Conservation (phyloP, 2,888 invertebrate species). For the Apomyelois bistriatella region DNA sequence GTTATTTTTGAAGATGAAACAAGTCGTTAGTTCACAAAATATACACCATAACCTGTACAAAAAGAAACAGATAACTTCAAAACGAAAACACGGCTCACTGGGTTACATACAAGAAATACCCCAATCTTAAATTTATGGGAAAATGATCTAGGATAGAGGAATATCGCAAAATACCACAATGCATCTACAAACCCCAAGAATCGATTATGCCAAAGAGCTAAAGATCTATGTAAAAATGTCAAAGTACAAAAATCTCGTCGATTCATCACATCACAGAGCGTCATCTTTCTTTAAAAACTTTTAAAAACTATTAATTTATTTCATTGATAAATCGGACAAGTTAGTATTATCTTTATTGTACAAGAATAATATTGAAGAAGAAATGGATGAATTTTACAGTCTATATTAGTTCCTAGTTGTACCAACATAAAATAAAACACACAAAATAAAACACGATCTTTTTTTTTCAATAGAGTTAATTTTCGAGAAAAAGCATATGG, state of each 20-base stretch:
- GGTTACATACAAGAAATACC: background rate
- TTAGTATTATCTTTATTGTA: no score
- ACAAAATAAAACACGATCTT: no score
- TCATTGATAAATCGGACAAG: no score
- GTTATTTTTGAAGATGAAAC: background rate
- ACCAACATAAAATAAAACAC: no score
- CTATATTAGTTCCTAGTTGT: no score
- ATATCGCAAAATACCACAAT: slow-evolving; percentile 18
- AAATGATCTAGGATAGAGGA: slow-evolving; percentile 7
- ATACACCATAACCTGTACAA: slow-evolving; percentile 3
- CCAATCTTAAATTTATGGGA: background rate
- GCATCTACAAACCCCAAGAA: slow-evolving; percentile 23
- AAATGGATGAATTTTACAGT: no score
- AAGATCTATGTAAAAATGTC: background rate
- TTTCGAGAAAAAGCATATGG: background rate
- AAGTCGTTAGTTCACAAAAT: slow-evolving; percentile 8
- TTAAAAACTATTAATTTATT: no score
- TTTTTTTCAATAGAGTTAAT: no score
- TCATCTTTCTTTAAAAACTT: no score
- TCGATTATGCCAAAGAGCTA: slow-evolving; percentile 17
- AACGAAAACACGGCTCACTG: background rate
- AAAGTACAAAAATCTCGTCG: no score
- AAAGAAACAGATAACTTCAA: slow-evolving; percentile 10
- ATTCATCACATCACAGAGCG: no score
- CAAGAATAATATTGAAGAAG: no score